Base-by-base conservation (phyloP, 2,113 vertebrate genomes). In the Taxidea taxus region DNA sequence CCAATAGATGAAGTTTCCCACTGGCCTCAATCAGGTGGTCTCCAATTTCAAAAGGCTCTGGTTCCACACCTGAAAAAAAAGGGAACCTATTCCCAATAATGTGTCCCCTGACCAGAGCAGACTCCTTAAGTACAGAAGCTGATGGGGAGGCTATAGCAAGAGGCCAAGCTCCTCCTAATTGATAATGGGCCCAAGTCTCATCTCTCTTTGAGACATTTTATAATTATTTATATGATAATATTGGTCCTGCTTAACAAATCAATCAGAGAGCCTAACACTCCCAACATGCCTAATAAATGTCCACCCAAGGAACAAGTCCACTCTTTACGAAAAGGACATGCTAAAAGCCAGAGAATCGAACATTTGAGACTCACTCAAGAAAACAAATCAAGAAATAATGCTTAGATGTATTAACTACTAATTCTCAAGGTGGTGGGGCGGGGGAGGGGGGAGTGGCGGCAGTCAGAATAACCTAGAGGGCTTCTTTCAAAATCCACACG, bases 21-120 rank as follows among this genome's bases (percentile, higher is more conserved):
- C 99, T 99, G 95, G 99, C 99, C 97, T 99, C 99, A 14, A 99
- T 94, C n/a, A 99, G 98, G 97, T 99, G 99, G 18, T 99, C 99
- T 92, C 99, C 99, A 96, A 99, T 99, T 97, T 99, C 99, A 98
- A 99, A 99, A 0, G 99, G 99, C 96, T 99, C 99, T 34, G 99
- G 99, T 82, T 99, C 99, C 95, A 99, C 99, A 64, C 99, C 99
- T 99, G 84, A 42, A 86, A 98, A 56, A 93, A 70, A 98, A 97
- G 90, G 56, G 68, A 78, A 58, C 11, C 8, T 21, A 51, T 4
- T 91, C 7, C 70, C 39, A 90, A 13, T 31, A 20, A 60, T 0
- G 2, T 58, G 60, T 8, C 54, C 66, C 37, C 9, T 20, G 6
- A 0, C 18, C 37, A 92, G 34, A 56, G 29, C 25, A 87, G 87